Evolutionary conservation across 2,888 invertebrate genomes (phyloP).

Genomic region (Clunio marinus): DNA sequence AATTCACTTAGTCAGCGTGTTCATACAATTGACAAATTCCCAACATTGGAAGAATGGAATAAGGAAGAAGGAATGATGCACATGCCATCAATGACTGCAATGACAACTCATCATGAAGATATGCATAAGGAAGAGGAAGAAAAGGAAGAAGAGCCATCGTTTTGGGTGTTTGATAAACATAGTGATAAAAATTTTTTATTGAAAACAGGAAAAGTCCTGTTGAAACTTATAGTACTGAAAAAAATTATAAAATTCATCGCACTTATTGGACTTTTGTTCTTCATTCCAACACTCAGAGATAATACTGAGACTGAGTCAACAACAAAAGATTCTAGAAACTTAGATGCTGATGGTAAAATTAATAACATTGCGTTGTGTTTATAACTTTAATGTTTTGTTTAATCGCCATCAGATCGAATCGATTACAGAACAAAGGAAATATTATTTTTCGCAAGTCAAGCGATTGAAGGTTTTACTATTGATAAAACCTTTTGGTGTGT

Average conservation of each 20-base stretch:
- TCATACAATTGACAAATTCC: neutral
- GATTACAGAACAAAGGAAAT: slow-evolving; percentile 14
- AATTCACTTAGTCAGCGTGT: neutral
- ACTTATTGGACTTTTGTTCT: slow-evolving; percentile 1
- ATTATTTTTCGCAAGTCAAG: neutral
- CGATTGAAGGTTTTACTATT: slow-evolving; percentile 2
- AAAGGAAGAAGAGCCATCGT: neutral
- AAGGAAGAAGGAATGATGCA: neutral
- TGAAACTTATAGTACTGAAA: slow-evolving; percentile 16
- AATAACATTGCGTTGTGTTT: neutral
- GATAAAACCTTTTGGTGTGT: slow-evolving; percentile 20
- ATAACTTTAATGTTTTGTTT: neutral
- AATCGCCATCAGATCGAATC: neutral
- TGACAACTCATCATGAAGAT: too few relatives aligned
- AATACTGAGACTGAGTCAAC: neutral
- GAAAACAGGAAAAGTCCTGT: neutral
- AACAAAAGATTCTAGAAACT: neutral
- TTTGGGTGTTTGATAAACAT: neutral
- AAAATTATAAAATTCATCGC: slow-evolving; percentile 25
- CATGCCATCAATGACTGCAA: too few relatives aligned
- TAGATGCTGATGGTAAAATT: slow-evolving; percentile 6
- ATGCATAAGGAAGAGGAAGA: neutral
- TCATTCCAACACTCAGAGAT: neutral
- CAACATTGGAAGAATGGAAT: neutral
- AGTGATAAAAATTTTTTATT: neutral